Evolutionary conservation across 2,113 vertebrate genomes (phyloP).

Genomic region (Sporophila hypoxantha): DNA sequence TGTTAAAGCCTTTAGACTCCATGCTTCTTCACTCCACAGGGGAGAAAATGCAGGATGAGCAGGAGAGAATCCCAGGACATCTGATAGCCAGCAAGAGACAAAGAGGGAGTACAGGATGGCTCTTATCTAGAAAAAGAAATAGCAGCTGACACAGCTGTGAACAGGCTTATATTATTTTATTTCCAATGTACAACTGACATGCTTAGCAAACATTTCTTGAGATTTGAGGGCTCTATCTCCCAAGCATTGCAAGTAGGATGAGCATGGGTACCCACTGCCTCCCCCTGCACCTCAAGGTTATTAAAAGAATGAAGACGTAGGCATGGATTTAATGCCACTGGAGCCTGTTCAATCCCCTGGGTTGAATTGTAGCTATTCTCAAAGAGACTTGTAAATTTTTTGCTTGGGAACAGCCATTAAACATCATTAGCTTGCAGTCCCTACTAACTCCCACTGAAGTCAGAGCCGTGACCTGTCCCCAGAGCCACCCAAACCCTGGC

Average conservation of each 20-base stretch:
- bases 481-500: neutral
- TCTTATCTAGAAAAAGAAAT: constrained; percentile 31
- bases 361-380: neutral
- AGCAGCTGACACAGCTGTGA: constrained; percentile 10
- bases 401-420: neutral
- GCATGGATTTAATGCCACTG: neutral
- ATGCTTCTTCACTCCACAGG: neutral
- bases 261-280: neutral
- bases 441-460: neutral
- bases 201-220: constrained; percentile 29
- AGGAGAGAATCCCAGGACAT: neutral
- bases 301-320: neutral
- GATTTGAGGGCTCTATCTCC: neutral
- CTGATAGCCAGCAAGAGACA: neutral
- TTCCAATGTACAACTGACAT: neutral
- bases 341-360: neutral
- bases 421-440: neutral
- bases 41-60: neutral
- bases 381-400: neutral
- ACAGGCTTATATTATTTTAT: constrained; percentile 19
- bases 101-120: neutral
- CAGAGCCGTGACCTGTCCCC: neutral
- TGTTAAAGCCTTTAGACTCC: neutral
- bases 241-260: neutral
- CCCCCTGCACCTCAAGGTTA: neutral